These are phyloP conservation scores for Molossus molossus DNA, from an alignment of 2,797 vertebrate genomes.

Conservation along the genomic window DNA sequence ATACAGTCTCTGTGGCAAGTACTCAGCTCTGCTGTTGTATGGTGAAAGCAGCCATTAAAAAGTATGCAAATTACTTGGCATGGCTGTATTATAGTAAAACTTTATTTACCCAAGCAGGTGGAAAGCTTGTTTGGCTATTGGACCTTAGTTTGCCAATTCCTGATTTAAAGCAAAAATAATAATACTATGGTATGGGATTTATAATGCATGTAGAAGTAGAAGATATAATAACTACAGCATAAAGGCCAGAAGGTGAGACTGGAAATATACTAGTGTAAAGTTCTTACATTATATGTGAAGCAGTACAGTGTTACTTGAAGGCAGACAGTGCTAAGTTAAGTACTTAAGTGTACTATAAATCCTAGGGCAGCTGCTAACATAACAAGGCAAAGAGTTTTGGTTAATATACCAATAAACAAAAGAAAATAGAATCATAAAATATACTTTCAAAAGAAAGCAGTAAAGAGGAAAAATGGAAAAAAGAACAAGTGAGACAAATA, in stretches of 20 bases:
- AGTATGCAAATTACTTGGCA: neutral
- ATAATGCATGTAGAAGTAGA: neutral
- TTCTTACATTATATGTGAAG: neutral
- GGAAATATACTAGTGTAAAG: neutral
- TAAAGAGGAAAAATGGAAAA: neutral
- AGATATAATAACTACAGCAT: neutral
- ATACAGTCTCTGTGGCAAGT: neutral
- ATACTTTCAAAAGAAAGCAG: slow-evolving; percentile 7
- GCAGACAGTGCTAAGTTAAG: neutral
- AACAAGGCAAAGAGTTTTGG: neutral
- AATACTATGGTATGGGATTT: neutral
- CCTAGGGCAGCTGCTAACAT: slow-evolving; percentile 5
- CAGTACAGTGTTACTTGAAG: neutral
- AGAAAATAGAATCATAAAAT: neutral
- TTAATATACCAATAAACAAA: neutral
- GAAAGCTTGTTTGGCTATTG: neutral
- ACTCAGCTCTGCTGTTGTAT: neutral
- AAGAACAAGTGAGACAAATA: neutral
- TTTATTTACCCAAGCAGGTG: neutral
- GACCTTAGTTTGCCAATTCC: neutral
- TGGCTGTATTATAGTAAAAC: neutral
- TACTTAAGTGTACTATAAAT: neutral
- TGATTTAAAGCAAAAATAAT: slow-evolving; percentile 59
- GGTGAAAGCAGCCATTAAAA: neutral
- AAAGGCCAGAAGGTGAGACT: neutral